These are phyloP conservation scores for Excalfactoria chinensis DNA, from an alignment of 2,113 vertebrate species.

Conservation along the genomic window DNA sequence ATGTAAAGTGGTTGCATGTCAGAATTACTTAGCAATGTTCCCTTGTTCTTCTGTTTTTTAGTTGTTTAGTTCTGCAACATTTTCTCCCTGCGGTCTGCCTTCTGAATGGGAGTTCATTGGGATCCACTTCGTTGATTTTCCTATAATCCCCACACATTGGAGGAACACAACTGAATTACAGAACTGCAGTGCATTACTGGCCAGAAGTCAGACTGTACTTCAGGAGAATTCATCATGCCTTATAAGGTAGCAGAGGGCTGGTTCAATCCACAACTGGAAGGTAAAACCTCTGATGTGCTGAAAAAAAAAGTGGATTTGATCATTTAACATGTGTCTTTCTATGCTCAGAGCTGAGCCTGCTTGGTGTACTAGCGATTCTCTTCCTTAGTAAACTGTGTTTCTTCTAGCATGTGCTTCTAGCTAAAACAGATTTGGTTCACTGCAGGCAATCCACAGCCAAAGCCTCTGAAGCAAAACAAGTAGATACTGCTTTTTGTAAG, in stretches of 20 bases:
- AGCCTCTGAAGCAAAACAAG: background rate
- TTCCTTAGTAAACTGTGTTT: background rate
- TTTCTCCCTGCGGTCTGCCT: background rate
- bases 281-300: background rate
- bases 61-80: background rate
- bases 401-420: background rate
- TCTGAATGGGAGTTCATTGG: background rate
- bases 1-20: background rate
- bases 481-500: background rate
- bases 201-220: background rate
- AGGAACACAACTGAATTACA: background rate
- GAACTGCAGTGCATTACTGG: background rate
- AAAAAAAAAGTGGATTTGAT: background rate
- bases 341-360: background rate
- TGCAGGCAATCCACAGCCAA: background rate
- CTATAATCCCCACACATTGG: background rate
- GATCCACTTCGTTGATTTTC: background rate
- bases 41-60: background rate
- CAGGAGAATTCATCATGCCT: background rate
- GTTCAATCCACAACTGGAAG: background rate
- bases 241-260: background rate
- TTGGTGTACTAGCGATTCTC: background rate
- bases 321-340: accelerated
- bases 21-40: background rate
- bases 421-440: background rate